phyloP scores from a whole-genome alignment of 1,140 invertebrate species.

The Oncopodura yosiiana region DNA sequence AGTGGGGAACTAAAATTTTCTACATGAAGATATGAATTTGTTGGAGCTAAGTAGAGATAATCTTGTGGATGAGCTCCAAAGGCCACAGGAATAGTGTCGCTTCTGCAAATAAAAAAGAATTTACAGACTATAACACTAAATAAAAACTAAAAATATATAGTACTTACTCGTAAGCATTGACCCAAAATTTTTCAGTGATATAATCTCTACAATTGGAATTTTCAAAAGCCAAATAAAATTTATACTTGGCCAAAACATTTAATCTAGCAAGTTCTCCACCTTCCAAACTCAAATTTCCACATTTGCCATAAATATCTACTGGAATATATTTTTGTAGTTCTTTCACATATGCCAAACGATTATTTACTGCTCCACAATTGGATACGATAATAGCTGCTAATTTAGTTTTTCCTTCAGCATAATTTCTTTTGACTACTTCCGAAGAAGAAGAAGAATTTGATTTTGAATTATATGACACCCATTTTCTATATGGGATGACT shows the following conservation, averaged over 20 bases:
- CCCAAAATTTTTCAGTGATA: slow-evolving; percentile 92
- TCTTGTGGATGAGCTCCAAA: slow-evolving; percentile 47
- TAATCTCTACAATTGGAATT: slow-evolving; percentile 94
- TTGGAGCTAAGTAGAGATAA: slow-evolving; percentile 49
- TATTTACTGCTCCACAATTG: slow-evolving; percentile 47
- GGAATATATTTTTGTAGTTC: slow-evolving; percentile 47
- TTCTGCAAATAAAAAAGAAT: too few species aligned
- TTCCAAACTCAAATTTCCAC: slow-evolving; percentile 44
- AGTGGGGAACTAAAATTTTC: slow-evolving; percentile 44
- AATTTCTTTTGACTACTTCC: slow-evolving; percentile 41
- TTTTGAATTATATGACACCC: slow-evolving; percentile 38
- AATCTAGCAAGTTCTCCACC: neutral
- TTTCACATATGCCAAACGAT: slow-evolving; percentile 47
- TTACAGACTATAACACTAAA: too few species aligned
- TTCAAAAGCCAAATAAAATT: slow-evolving; percentile 79
- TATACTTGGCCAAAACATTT: slow-evolving; percentile 48
- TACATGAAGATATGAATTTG: slow-evolving; percentile 53
- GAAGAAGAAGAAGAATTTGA: slow-evolving; percentile 34
- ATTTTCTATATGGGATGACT: slow-evolving; percentile 50
- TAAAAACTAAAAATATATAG: too few species aligned
- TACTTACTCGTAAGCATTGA: slow-evolving; percentile 64
- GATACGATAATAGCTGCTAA: slow-evolving; percentile 54
- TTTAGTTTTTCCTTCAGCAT: slow-evolving; percentile 55
- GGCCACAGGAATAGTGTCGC: slow-evolving; percentile 54
- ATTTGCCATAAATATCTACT: slow-evolving; percentile 61